A percentile compares a stretch with the other conserved stretches of the same genome.
Conservation (phyloP, 2,888 invertebrate genomes). For the Lochmaea capreae region DNA sequence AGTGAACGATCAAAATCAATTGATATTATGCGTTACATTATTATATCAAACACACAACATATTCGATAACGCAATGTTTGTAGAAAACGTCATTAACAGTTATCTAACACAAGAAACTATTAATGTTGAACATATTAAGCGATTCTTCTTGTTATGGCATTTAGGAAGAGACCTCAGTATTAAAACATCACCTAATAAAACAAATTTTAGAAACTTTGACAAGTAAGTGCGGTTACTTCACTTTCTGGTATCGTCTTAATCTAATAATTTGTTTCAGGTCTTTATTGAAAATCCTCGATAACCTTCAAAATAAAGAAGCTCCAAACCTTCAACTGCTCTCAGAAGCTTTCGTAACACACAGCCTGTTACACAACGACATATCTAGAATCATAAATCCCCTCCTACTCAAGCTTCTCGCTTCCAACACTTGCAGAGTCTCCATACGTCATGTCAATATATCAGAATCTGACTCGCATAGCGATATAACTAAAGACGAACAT, state of each 20-base stretch:
- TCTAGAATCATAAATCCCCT: constrained; percentile 83
- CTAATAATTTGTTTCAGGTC: constrained; percentile 67
- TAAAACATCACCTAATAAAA: constrained; percentile 63
- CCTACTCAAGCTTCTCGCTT: constrained; percentile 79
- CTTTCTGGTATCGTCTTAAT: neutral
- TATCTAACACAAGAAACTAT: constrained; percentile 65
- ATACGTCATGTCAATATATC: constrained; percentile 79
- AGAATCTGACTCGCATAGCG: constrained; percentile 65
- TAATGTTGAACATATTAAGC: constrained; percentile 72
- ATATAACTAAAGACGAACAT: constrained; percentile 54
- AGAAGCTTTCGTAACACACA: constrained; percentile 81
- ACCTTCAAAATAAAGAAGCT: constrained; percentile 71
- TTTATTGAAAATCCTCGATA: constrained; percentile 79
- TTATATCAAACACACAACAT: constrained; percentile 83
- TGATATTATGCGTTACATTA: constrained; percentile 74
- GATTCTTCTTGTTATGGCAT: constrained; percentile 81
- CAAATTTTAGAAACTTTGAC: constrained; percentile 71
- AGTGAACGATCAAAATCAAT: constrained; percentile 69
- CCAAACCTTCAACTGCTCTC: constrained; percentile 73
- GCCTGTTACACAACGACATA: constrained; percentile 81
- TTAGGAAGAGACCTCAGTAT: constrained; percentile 77
- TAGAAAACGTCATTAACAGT: constrained; percentile 77
- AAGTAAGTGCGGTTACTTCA: constrained; percentile 63
- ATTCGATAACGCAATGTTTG: constrained; percentile 69
- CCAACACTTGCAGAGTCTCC: constrained; percentile 84